Conservation (phyloP, 2,797 vertebrate species). For the Gephyroberyx darwinii region DNA sequence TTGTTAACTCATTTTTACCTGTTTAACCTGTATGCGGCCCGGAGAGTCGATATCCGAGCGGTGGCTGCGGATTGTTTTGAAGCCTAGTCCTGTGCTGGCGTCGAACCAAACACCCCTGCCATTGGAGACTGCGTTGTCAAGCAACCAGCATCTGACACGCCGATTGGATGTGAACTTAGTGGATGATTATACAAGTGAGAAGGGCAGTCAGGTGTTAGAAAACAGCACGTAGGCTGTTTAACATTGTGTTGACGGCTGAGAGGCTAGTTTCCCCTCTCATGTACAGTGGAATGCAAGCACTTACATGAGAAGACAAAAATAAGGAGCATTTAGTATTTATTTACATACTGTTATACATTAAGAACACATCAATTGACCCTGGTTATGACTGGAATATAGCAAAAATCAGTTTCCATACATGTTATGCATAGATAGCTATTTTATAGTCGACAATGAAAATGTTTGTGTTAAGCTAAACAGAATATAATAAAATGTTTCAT, state of each 20-base stretch:
- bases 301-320: background rate
- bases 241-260: background rate
- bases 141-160: conserved; percentile 67
- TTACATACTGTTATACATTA: background rate
- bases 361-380: background rate
- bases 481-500: conserved; percentile 2
- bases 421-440: background rate
- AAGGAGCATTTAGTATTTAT: background rate
- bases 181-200: conserved; percentile 52
- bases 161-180: conserved; percentile 67
- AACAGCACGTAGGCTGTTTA: background rate
- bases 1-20: background rate
- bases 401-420: background rate
- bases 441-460: background rate
- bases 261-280: background rate
- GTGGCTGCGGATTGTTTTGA: conserved; percentile 56
- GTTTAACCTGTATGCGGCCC: background rate
- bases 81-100: conserved; percentile 43
- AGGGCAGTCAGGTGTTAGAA: conserved; percentile 39
- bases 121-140: conserved; percentile 75
- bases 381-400: background rate
- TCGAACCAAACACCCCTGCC: conserved; percentile 56
- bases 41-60: conserved; percentile 9
- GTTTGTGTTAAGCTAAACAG: background rate
- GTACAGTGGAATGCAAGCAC: no score